Conservation (phyloP, 2,888 invertebrate species). For the Phlogophora meticulosa region DNA sequence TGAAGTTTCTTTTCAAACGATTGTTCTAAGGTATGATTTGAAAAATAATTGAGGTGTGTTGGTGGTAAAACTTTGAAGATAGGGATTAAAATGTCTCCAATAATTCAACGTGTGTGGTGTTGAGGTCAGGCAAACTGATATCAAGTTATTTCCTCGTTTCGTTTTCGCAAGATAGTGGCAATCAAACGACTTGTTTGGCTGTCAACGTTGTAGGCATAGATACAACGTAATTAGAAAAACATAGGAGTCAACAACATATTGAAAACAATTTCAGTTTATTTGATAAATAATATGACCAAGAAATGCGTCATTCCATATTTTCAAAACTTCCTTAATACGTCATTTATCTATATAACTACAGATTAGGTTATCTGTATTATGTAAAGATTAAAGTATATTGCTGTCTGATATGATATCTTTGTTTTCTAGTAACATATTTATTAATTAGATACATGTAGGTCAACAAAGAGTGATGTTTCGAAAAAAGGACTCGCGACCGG, state of each 20-base stretch:
- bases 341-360: constrained; percentile 22
- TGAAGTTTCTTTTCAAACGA: not conserved
- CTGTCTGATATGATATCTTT: constrained; percentile 48
- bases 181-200: constrained; percentile 26
- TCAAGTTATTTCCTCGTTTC: constrained; percentile 32
- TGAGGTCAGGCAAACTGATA: constrained; percentile 13
- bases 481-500: constrained; percentile 27
- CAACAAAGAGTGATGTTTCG: constrained; percentile 26
- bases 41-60: not conserved
- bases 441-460: constrained; percentile 48
- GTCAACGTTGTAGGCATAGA: not conserved
- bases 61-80: constrained; percentile 8
- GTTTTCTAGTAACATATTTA: constrained; percentile 47
- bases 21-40: not conserved
- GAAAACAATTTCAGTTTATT: constrained; percentile 26
- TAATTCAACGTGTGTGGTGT: not conserved
- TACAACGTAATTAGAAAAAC: constrained; percentile 29
- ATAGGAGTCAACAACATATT: constrained; percentile 34
- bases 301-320: constrained; percentile 59
- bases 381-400: constrained; percentile 51
- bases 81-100: constrained; percentile 3
- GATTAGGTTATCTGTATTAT: constrained; percentile 54
- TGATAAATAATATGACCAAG: constrained; percentile 29
- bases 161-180: constrained; percentile 38
- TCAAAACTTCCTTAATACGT: constrained; percentile 56